Evolutionary conservation across 2,113 vertebrate genomes (phyloP).

Genomic region (Podiceps cristatus): DNA sequence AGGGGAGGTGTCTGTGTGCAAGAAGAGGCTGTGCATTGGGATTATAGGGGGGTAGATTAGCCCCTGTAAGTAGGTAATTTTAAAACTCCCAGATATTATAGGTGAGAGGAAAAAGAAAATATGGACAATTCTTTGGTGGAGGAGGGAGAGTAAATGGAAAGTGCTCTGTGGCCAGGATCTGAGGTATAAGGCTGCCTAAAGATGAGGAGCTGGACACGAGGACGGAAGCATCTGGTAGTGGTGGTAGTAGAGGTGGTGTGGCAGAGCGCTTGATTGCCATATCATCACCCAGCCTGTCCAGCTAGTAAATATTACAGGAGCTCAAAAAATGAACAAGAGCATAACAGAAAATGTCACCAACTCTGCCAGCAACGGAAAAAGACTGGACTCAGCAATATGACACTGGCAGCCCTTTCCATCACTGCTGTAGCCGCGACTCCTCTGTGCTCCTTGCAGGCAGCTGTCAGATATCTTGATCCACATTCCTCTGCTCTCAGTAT

Average conservation of each 20-base stretch:
- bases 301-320: not conserved
- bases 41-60: not conserved
- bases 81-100: not conserved
- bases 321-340: not conserved
- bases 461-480: not conserved
- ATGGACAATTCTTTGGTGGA: not conserved
- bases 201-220: not conserved
- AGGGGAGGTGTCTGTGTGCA: fast-evolving
- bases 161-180: not conserved
- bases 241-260: not conserved
- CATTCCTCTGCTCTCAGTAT: not conserved
- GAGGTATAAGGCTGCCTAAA: not conserved
- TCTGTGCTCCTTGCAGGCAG: not conserved
- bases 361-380: not conserved
- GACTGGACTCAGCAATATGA: not conserved
- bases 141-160: not conserved
- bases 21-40: fast-evolving
- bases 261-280: not conserved
- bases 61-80: not conserved
- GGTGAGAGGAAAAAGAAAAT: not conserved
- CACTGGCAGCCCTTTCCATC: not conserved
- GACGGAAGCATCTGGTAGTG: not conserved
- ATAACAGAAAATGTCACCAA: not conserved
- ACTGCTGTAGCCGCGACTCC: not conserved
- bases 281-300: not conserved